phyloP scores from a whole-genome alignment of 2,888 invertebrate genomes.

The Andrena haemorrhoa region DNA sequence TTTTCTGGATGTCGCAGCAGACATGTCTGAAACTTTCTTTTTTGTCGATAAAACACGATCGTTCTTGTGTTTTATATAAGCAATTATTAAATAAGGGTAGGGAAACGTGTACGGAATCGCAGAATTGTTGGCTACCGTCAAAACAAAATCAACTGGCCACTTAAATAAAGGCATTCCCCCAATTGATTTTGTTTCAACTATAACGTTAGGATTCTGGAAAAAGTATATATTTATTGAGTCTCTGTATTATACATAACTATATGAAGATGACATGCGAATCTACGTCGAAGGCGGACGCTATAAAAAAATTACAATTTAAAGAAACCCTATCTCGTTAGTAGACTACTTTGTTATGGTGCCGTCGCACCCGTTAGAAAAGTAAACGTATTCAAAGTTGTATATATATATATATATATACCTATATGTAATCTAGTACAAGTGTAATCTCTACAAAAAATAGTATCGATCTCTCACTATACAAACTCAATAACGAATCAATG shows the following conservation, averaged over 20 bases:
- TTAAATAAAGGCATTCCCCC: background rate
- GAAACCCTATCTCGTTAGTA: slow-evolving; percentile 60
- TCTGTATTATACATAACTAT: slow-evolving; percentile 70
- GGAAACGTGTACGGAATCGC: background rate
- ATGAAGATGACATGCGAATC: slow-evolving; percentile 67
- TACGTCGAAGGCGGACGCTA: slow-evolving; percentile 44
- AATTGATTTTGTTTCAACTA: background rate
- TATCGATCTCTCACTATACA: slow-evolving; percentile 44
- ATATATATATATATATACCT: slow-evolving; percentile 16
- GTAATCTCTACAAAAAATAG: slow-evolving; percentile 65
- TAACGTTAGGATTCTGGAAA: slow-evolving; percentile 55
- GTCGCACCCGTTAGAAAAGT: slow-evolving; percentile 36
- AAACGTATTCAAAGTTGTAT: slow-evolving; percentile 30
- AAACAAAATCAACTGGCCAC: background rate
- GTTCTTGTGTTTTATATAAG: background rate
- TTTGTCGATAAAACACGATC: background rate
- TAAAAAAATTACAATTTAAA: slow-evolving; percentile 57
- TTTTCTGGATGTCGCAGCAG: slow-evolving; percentile 44
- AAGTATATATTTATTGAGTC: slow-evolving; percentile 74
- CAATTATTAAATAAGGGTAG: background rate
- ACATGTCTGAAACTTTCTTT: slow-evolving; percentile 45
- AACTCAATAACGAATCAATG: slow-evolving; percentile 48
- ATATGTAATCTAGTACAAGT: slow-evolving; percentile 54
- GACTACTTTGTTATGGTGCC: slow-evolving; percentile 29
- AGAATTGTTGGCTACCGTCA: background rate